Base-by-base conservation (phyloP, 2,113 vertebrate species). In the Myanophis thanlyinensis region DNA sequence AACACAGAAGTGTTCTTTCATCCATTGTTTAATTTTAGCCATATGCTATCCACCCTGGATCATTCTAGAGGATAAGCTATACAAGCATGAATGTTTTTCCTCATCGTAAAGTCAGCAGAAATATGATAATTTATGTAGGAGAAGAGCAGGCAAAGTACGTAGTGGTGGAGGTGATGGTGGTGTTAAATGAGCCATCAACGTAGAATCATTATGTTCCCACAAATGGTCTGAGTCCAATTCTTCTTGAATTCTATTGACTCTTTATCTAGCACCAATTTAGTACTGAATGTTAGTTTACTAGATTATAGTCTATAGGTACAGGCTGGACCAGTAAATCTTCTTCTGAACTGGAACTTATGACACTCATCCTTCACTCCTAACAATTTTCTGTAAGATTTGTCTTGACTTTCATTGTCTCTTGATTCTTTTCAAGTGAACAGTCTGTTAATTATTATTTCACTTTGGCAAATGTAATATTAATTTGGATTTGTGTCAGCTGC, bases 401-500 rank as follows among this genome's bases (percentile, higher is more conserved):
- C 27, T 95, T 94, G 80, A 54, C 62, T 23, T 0, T 54, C 22
- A 92, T 91, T 93, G 3, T 80, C 27, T 88, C 73, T 15, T 47
- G 25, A 46, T 49, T 87, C 0, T 22, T 85, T 89, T 27, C 30
- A 73, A 93, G 93, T 91, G 73, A 93, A 94, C 47, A n/a, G 93
- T 27, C 53, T 51, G 8, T 27, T 89, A 10, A 53, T 49, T 80
- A 89, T 4, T 87, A 54, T 35, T 88, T 88, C 11, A 18, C 90
- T 46, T 86, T 49, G 47, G 85, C 10, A 87, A 92, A 88, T 92
- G 85, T 92, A 87, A 92, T 87, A 35, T 47, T 93, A 92, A 49
- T 90, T 47, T 0, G 30, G 3, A 18, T 25, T 47, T 30, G 44
- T 67, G 88, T 91, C 91, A 90, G 93, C 40, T 8, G 5, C 88